phyloP scores from a whole-genome alignment of 2,797 vertebrate species.

The Pampus argenteus region DNA sequence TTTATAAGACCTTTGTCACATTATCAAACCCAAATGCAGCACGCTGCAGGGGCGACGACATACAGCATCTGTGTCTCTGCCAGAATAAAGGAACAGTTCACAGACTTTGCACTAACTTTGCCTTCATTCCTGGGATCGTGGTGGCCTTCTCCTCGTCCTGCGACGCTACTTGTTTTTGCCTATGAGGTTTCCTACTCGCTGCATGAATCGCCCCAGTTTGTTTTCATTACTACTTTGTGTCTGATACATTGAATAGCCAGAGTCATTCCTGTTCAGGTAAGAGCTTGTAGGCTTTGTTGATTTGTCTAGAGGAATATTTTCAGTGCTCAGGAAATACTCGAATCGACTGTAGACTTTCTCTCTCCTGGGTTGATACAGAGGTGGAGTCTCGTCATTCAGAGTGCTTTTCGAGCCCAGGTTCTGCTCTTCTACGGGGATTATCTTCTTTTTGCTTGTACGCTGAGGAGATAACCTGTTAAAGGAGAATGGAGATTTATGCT shows the following conservation, averaged over 20 bases:
- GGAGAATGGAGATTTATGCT: slow-evolving; percentile 37
- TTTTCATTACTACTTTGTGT: slow-evolving; percentile 63
- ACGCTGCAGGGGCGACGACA: neutral
- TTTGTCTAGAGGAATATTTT: slow-evolving; percentile 37
- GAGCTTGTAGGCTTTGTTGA: neutral
- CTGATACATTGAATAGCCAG: slow-evolving; percentile 9
- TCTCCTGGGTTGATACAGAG: slow-evolving; percentile 1
- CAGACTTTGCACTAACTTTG: neutral
- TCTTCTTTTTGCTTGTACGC: slow-evolving; percentile 66
- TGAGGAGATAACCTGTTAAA: slow-evolving; percentile 52
- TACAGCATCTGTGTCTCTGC: neutral
- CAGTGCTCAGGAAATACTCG: slow-evolving; percentile 57
- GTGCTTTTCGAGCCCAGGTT: slow-evolving; percentile 25
- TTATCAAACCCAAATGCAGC: neutral
- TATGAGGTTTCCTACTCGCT: slow-evolving; percentile 76
- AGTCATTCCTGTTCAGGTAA: slow-evolving; percentile 6
- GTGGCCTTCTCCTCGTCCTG: too few species aligned
- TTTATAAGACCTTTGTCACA: neutral
- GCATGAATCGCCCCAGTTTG: slow-evolving; percentile 79
- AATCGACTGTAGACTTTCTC: slow-evolving; percentile 71
- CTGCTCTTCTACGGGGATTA: slow-evolving; percentile 19
- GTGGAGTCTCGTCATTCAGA: neutral
- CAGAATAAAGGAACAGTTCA: neutral
- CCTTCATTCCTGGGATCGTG: neutral
- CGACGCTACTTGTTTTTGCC: slow-evolving; percentile 71